Evolutionary conservation across 2,113 vertebrate genomes (phyloP).

Genomic region (Gallinago paraguaiae): DNA sequence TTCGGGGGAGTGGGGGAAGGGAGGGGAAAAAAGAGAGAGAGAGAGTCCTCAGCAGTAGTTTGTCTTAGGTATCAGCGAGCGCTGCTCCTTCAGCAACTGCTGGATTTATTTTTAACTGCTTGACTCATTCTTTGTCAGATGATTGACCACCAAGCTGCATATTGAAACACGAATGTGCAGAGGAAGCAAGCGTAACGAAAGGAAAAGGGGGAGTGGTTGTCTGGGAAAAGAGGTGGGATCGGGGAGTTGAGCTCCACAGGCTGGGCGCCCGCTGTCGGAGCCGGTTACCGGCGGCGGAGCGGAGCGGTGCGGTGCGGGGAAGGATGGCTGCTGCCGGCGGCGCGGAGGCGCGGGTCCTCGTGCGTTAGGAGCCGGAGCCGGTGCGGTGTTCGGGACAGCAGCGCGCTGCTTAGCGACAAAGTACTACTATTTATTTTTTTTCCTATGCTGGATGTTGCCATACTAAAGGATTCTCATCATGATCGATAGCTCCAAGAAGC

Average conservation of each 20-base stretch:
- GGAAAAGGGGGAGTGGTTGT: constrained; percentile 50
- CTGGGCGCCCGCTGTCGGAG: constrained; percentile 30
- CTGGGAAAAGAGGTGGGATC: constrained; percentile 69
- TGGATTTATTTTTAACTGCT: constrained; percentile 82
- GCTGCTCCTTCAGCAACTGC: constrained; percentile 71
- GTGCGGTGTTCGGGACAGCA: background rate
- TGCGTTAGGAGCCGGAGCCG: background rate
- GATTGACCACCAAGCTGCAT: constrained; percentile 70
- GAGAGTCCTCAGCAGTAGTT: constrained; percentile 32
- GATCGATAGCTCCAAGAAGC: constrained; percentile 85
- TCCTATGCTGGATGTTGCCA: constrained; percentile 47
- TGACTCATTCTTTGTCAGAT: constrained; percentile 81
- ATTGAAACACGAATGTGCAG: constrained; percentile 40
- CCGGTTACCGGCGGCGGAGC: constrained; percentile 6
- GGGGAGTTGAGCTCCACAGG: constrained; percentile 19
- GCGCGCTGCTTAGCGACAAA: background rate
- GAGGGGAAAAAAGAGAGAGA: background rate
- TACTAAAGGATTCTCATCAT: constrained; percentile 75
- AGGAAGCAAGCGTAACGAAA: constrained; percentile 40
- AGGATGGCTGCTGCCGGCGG: constrained; percentile 41
- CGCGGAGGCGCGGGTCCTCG: background rate
- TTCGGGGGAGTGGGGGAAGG: background rate
- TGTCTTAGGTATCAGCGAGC: constrained; percentile 62
- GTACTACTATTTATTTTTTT: background rate
- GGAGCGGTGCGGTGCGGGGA: constrained; percentile 32